Conservation (phyloP, 2,797 vertebrate genomes). For the Pantherophis alleghaniensis region DNA sequence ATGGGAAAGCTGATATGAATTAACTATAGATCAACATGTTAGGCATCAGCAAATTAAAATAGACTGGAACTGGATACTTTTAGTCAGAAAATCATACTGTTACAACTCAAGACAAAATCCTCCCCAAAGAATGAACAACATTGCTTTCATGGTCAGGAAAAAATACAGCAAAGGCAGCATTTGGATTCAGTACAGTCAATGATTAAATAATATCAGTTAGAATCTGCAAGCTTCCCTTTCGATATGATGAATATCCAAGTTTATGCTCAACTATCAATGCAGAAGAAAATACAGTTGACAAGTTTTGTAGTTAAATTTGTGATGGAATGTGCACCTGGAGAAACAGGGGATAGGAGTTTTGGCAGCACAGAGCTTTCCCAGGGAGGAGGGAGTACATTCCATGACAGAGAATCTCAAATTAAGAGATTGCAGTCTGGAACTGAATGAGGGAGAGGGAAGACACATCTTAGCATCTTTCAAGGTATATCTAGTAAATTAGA, state of each 20-base stretch:
- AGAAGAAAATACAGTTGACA: background rate
- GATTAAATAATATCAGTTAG: background rate
- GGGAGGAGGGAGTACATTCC: background rate
- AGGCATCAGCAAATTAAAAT: background rate
- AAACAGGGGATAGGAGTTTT: background rate
- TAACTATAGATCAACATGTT: background rate
- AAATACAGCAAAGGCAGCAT: background rate
- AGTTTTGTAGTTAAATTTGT: background rate
- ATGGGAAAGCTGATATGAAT: background rate
- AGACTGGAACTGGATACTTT: background rate
- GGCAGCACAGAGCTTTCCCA: background rate
- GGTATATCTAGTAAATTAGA: background rate
- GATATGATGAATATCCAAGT: background rate
- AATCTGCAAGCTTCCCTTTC: background rate
- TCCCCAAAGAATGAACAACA: background rate
- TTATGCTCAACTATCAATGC: background rate
- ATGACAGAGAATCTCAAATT: background rate
- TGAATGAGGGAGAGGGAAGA: background rate
- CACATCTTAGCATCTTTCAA: background rate
- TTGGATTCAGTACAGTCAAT: background rate
- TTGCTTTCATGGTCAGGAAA: background rate
- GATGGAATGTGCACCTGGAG: background rate
- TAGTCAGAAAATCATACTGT: background rate
- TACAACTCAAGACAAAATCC: background rate
- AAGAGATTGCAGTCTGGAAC: background rate